Base-by-base conservation (phyloP, 2,797 vertebrate species). In the Pseudopleuronectes americanus region DNA sequence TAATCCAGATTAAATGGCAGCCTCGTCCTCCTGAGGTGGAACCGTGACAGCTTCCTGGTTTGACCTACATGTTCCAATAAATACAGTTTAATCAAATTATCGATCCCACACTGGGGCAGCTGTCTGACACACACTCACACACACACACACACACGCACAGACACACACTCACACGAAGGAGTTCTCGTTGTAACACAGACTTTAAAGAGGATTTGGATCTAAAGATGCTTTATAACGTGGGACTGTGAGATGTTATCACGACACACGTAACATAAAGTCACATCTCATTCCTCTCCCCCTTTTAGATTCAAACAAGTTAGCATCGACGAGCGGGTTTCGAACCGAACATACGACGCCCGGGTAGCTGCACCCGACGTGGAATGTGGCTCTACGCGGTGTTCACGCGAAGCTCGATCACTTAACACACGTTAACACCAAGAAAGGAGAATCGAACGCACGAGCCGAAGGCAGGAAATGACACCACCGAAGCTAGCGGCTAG, bases 401-500 rank as follows among this genome's bases (percentile, higher is more conserved):
- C 26, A 28, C 0, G 14, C 52, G 16, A 6, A 19, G 43, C 6
- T 45, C 3, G 43, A 5, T 45, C 4, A 21, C 13, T 49, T 55
- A 8, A 59, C 6, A 19, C 9, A 58, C 1, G 26, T 6, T 63
- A 1, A 67, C 5, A 68, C 31, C 38, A 33, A 16, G 17, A 21
- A 2, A 16, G 22, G 9, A 3, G 19, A 62, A 63, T 54, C 60
- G 53, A 74, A 31, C 28, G 28, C 8, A 31, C 28, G 28, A 26
- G 75, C 76, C 79, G 70, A 68, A 81, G 87, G 71, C 92, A 92
- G 91, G 90, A 91, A 93, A 91, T 88, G 86, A 90, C 89, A 84
- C 85, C 87, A 80, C 87, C 79, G 89, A 67, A 13, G 88, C 85
- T 91, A 88, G 69, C 63, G 43, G 45, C 76, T 77, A 82, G 66